These are phyloP conservation scores for Liopterus haemorrhoidalis DNA, from an alignment of 2,888 invertebrate species.

Conservation along the genomic window DNA sequence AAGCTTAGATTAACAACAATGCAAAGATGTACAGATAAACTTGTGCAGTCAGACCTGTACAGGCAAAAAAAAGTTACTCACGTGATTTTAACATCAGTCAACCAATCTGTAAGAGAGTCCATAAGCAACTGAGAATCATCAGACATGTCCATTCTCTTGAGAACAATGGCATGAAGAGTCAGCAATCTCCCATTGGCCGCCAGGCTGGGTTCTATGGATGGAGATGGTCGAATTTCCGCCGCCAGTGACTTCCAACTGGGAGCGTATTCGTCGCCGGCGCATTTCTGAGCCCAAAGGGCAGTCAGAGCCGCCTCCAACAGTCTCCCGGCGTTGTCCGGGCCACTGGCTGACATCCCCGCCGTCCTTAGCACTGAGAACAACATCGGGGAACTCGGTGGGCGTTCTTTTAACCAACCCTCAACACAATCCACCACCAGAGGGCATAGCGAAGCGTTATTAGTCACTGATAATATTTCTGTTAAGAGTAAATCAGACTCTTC, in stretches of 20 bases:
- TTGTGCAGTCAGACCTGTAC: too few species aligned
- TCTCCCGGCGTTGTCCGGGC: slow-evolving; percentile 47
- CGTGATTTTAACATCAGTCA: slow-evolving; percentile 49
- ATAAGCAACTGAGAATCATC: slow-evolving; percentile 38
- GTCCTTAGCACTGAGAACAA: slow-evolving; percentile 48
- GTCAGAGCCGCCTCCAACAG: slow-evolving; percentile 50
- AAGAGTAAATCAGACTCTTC: slow-evolving; percentile 52
- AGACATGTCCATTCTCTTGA: slow-evolving; percentile 45
- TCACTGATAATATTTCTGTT: slow-evolving; percentile 47
- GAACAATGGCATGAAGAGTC: slow-evolving; percentile 51
- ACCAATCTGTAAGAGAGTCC: slow-evolving; percentile 40
- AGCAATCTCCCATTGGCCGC: slow-evolving; percentile 51
- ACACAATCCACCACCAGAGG: slow-evolving; percentile 40
- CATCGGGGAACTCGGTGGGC: slow-evolving; percentile 47
- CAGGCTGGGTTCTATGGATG: slow-evolving; percentile 48
- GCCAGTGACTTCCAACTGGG: too few species aligned
- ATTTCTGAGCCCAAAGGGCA: too few species aligned
- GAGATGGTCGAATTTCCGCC: slow-evolving; percentile 40
- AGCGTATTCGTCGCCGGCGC: too few species aligned
- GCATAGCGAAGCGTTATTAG: slow-evolving; percentile 41
- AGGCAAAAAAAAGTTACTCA: slow-evolving; percentile 40
- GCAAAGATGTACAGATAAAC: too few species aligned
- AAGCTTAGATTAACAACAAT: too few species aligned
- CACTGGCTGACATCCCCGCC: slow-evolving; percentile 46
- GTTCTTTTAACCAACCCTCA: slow-evolving; percentile 47